Conservation (phyloP, 1,140 invertebrate genomes). For the Drosophila kanapiae region DNA sequence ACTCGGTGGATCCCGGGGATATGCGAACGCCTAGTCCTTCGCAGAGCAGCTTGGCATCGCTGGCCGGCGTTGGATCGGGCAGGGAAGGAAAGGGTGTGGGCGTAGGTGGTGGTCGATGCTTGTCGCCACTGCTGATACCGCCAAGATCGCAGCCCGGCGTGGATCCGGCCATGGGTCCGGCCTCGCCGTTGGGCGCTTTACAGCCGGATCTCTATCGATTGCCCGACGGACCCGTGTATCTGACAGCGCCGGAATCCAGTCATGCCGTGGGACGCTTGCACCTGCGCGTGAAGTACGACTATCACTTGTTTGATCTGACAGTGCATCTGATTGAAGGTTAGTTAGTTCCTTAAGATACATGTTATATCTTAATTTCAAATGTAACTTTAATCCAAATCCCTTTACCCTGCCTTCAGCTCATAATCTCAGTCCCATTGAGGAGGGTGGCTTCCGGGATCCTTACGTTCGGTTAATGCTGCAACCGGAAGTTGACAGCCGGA, state of each 20-base stretch:
- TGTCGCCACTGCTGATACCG: conserved; percentile 91
- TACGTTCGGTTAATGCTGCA: conserved; percentile 91
- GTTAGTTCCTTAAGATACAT: rapidly evolving
- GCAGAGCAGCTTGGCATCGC: conserved; percentile 87
- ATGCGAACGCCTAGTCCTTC: conserved; percentile 86
- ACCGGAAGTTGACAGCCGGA: conserved; percentile 93
- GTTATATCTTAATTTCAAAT: neutral
- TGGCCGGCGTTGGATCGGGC: conserved; percentile 84
- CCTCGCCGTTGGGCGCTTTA: conserved; percentile 92
- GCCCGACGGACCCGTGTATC: conserved; percentile 90
- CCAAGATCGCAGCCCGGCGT: conserved; percentile 77
- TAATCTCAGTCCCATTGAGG: conserved; percentile 92
- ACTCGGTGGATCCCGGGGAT: conserved; percentile 77
- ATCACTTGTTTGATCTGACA: conserved; percentile 94
- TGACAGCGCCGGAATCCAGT: conserved; percentile 87
- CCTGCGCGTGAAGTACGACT: conserved; percentile 94
- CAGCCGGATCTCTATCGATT: conserved; percentile 94
- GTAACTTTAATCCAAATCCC: neutral
- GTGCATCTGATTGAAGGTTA: conserved; percentile 95
- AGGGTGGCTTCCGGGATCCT: conserved; percentile 94
- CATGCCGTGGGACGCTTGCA: conserved; percentile 91
- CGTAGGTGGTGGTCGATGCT: conserved; percentile 86
- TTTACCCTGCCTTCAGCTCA: conserved; percentile 89
- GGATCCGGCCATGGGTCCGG: conserved; percentile 86
- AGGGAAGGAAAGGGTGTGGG: conserved; percentile 64